Percentiles rank a stretch among this genome's conserved stretches.
phyloP scores from a whole-genome alignment of 2,888 invertebrate genomes.

The Drosophila cracens region DNA sequence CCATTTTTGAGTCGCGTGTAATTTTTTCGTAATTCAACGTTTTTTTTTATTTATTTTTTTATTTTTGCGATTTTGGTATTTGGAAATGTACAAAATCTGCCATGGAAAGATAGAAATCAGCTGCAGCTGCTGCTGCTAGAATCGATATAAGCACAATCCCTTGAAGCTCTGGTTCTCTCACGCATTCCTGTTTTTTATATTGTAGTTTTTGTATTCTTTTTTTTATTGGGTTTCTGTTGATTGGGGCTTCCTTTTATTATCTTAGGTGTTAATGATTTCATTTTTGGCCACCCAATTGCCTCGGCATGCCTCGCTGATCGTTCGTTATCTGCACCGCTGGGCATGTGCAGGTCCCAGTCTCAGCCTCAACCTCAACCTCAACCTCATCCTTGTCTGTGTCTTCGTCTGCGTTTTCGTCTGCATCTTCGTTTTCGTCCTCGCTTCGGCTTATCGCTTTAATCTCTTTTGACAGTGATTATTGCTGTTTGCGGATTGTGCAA shows the following conservation, averaged over 20 bases:
- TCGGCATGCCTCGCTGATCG: conserved; percentile 47
- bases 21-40: conserved; percentile 22
- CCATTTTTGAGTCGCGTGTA: conserved; percentile 48
- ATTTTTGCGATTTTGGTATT: conserved; percentile 39
- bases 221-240: conserved; percentile 35
- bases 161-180: conserved; percentile 46
- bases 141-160: conserved; percentile 1
- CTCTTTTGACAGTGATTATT: conserved; percentile 82
- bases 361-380: conserved; percentile 4
- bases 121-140: conserved; percentile 25
- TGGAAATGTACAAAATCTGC: conserved; percentile 79
- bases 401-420: conserved; percentile 10
- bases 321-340: conserved; percentile 62
- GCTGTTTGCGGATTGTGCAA: conserved; percentile 82
- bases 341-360: conserved; percentile 47
- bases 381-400: conserved; percentile 1
- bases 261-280: conserved; percentile 85
- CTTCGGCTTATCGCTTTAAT: conserved; percentile 81
- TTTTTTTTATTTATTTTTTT: conserved; percentile 11
- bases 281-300: conserved; percentile 84
- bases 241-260: conserved; percentile 69
- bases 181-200: conserved; percentile 65
- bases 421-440: conserved; percentile 45
- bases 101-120: conserved; percentile 83
- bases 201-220: neutral